A percentile compares a stretch with the other conserved stretches of the same genome.
These are phyloP conservation scores for Bergia puertoricense DNA, from an alignment of 92 coral and sea anemone species.

Conservation along the genomic window DNA sequence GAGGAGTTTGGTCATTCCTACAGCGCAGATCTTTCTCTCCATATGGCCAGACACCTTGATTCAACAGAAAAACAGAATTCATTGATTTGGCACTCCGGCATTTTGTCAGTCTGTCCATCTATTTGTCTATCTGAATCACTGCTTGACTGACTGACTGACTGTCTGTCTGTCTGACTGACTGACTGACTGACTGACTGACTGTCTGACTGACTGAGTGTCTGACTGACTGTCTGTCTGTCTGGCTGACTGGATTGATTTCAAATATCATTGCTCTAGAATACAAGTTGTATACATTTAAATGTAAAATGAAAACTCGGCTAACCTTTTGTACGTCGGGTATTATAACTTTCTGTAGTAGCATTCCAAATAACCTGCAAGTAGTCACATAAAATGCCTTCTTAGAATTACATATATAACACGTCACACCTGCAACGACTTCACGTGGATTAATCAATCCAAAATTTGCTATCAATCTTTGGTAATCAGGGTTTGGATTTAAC, in stretches of 20 bases:
- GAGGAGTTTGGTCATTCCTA: conserved; percentile 87
- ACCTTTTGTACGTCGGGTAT: conserved; percentile 95
- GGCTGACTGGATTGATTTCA: neutral
- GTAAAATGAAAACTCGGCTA: neutral
- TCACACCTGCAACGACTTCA: neutral
- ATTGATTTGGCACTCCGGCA: neutral
- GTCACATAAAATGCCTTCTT: neutral
- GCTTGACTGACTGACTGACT: too few species aligned
- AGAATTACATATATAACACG: neutral
- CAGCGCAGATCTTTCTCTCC: conserved; percentile 93
- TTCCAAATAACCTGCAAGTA: conserved; percentile 67
- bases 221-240: too few species aligned
- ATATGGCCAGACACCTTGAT: conserved; percentile 87
- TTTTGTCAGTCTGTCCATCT: neutral
- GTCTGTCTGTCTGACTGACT: too few species aligned
- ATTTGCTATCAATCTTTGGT: too few species aligned
- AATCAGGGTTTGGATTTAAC: too few species aligned
- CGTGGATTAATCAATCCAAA: too few species aligned
- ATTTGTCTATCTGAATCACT: too few species aligned
- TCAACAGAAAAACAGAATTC: neutral
- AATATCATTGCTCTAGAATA: neutral
- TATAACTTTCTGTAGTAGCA: conserved; percentile 78
- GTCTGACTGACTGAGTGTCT: too few species aligned
- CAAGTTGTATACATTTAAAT: neutral
- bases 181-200: too few species aligned